Evolutionary conservation across 2,888 invertebrate species (phyloP).

Genomic region (Euphydryas editha): DNA sequence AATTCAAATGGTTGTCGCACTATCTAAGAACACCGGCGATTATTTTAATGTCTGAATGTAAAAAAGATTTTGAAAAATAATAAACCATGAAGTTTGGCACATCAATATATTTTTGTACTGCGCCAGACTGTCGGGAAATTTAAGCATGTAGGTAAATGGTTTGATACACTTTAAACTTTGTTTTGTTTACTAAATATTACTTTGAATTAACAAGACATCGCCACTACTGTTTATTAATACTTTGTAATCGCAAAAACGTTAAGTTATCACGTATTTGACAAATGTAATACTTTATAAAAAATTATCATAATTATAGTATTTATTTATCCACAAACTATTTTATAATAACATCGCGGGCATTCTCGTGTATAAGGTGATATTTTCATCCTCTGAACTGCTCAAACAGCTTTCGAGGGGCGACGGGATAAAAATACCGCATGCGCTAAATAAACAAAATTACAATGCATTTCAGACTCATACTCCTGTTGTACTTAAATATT

Average conservation of each 20-base stretch:
- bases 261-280: background rate
- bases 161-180: too few species aligned
- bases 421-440: constrained; percentile 43
- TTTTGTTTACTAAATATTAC: too few species aligned
- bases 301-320: background rate
- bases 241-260: too few species aligned
- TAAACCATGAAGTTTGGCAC: constrained; percentile 3
- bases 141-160: too few species aligned
- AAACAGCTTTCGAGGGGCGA: constrained; percentile 41
- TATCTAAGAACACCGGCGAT: background rate
- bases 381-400: constrained; percentile 35
- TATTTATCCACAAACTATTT: background rate
- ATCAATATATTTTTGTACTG: background rate
- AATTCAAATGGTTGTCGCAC: background rate
- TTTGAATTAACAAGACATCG: too few species aligned
- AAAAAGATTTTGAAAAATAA: background rate
- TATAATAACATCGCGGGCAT: constrained; percentile 14
- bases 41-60: background rate
- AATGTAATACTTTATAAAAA: background rate
- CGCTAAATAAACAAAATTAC: constrained; percentile 39
- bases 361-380: constrained; percentile 35
- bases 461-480: constrained; percentile 9
- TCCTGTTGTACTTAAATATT: background rate
- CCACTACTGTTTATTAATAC: too few species aligned
- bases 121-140: constrained; percentile 1